Evolutionary conservation across 2,888 invertebrate species (phyloP).

Genomic region (Mimas tiliae): DNA sequence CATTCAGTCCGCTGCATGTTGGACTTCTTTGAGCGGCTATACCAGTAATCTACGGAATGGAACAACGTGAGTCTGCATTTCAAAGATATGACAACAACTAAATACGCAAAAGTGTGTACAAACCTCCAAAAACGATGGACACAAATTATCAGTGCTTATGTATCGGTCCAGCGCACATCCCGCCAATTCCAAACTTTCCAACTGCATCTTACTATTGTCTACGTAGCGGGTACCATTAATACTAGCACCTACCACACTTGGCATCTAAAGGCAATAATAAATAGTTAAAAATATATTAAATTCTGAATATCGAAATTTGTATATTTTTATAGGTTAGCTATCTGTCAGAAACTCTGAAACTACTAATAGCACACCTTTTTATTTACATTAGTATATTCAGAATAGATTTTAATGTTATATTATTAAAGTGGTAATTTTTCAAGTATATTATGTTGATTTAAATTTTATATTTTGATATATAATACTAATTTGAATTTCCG

Average conservation of each 20-base stretch:
- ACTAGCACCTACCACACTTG: constrained; percentile 63
- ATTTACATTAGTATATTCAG: constrained; percentile 10
- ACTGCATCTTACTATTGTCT: constrained; percentile 78
- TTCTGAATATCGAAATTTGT: constrained; percentile 8
- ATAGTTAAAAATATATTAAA: not conserved
- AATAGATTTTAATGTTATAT: not conserved
- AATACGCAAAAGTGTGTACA: constrained; percentile 21
- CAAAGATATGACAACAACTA: not conserved
- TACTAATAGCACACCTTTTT: constrained; percentile 25
- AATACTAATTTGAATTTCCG: constrained; percentile 3
- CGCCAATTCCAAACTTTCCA: constrained; percentile 90
- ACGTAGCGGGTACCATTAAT: constrained; percentile 59
- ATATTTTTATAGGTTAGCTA: constrained; percentile 24
- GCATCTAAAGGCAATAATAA: constrained; percentile 68
- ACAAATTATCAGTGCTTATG: constrained; percentile 87
- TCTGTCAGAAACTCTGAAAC: constrained; percentile 31
- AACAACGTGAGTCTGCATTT: not conserved
- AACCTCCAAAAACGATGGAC: constrained; percentile 88
- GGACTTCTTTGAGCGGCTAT: constrained; percentile 88
- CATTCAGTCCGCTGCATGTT: constrained; percentile 95
- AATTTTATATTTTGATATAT: not conserved
- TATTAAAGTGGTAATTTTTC: not conserved
- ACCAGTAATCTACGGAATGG: constrained; percentile 82
- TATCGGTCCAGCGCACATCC: constrained; percentile 92
- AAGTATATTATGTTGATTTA: not conserved